Evolutionary conservation across 2,797 vertebrate species (phyloP), one percentile per base, ranked within the genome.

Genomic region (Epinephelus malabaricus): DNA sequence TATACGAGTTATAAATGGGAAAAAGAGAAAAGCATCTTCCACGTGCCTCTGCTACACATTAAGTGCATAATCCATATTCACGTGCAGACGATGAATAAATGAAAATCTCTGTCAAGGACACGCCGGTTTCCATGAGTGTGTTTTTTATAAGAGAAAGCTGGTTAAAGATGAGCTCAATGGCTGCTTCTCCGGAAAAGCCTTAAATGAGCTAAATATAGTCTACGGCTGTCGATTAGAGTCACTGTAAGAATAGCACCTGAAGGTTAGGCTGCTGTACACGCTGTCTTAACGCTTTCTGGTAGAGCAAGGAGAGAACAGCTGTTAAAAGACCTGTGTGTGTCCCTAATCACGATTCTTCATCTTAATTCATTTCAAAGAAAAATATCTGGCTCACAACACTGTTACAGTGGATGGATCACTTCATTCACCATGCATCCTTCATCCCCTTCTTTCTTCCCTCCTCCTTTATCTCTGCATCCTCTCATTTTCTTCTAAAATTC

Each of bases 201-300:
- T 68, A 68, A 78, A 66, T 64, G 25, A 79, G 56, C 69, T 78
- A 82, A 79, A 86, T 76, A 66, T 74, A 77, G 73, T 73, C 40
- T 43, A 46, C 0, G 1, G 45, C 18, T 69, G 66, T 67, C 5
- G 2, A 75, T 87, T 73, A 77, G 68, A 76, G 58, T 70, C 55
- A 27, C 58, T 51, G 58, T 73, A 80, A 64, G 66, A 81, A 69
- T 43, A 76, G 59, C 55, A 80, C 70, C 72, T 73, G 62, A 68
- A 85, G 75, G 66, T 81, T 47, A 75, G 63, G 4, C 23, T 45
- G 47, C 18, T 69, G 34, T 49, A 21, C 19, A 1, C n/a, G 45
- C 38, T 73, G 46, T 38, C 23, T 67, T 62, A 54, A 49, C 70
- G 58, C 27, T 71, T 25, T 19, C 67, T 75, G 23, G 10, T 38